phyloP scores from a whole-genome alignment of 2,888 invertebrate species.

The Latheticus oryzae region DNA sequence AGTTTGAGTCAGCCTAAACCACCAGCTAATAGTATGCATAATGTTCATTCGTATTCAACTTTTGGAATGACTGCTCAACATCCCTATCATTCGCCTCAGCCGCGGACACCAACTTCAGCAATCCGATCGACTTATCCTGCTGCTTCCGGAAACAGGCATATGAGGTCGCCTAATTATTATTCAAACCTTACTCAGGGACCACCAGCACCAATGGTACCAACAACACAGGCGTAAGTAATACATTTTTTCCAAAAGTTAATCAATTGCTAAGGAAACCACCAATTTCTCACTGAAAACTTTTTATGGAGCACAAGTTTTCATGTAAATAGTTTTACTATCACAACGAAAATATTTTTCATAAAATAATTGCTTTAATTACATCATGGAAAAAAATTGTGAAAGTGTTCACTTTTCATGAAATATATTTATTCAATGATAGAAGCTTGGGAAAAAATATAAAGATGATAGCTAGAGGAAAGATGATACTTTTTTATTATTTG shows the following conservation, averaged over 20 bases:
- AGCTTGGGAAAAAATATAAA: too few relatives aligned
- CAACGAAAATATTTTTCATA: too few relatives aligned
- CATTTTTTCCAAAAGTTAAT: slow-evolving; percentile 18
- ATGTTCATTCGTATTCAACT: slow-evolving; percentile 56
- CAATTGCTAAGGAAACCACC: not conserved
- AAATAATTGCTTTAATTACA: too few relatives aligned
- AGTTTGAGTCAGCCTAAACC: slow-evolving; percentile 54
- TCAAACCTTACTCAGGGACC: slow-evolving; percentile 62
- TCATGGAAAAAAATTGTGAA: too few relatives aligned
- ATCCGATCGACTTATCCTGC: slow-evolving; percentile 61
- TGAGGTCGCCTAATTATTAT: slow-evolving; percentile 55
- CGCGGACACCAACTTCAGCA: slow-evolving; percentile 55
- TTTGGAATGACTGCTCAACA: slow-evolving; percentile 57
- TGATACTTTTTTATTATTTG: too few relatives aligned
- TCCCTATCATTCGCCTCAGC: slow-evolving; percentile 56
- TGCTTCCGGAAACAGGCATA: slow-evolving; percentile 59
- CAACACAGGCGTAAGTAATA: slow-evolving; percentile 62
- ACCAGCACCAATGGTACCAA: slow-evolving; percentile 68
- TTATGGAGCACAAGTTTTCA: too few relatives aligned
- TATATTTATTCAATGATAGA: too few relatives aligned
- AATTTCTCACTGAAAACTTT: too few relatives aligned
- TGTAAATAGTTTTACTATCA: too few relatives aligned
- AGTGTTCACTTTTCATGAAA: too few relatives aligned
- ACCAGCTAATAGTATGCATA: slow-evolving; percentile 57
- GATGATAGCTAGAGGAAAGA: too few relatives aligned